These are phyloP conservation scores for Dasypus novemcinctus DNA, from an alignment of 2,113 vertebrate genomes.

Conservation along the genomic window DNA sequence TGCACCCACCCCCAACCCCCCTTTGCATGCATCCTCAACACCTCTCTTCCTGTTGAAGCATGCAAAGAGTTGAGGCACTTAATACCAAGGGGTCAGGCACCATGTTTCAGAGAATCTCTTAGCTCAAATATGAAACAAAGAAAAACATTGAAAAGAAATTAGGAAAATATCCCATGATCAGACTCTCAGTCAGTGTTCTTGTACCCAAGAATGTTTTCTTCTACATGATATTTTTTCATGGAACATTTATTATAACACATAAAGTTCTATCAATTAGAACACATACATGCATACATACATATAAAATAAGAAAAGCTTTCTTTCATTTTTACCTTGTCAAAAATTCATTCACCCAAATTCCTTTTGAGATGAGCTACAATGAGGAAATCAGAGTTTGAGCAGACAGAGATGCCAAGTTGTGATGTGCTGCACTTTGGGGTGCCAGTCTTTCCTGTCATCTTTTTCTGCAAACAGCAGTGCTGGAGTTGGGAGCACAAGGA, in stretches of 20 bases:
- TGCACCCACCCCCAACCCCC: background rate
- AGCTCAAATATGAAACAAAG: background rate
- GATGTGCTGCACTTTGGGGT: rapidly evolving
- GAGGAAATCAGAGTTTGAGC: background rate
- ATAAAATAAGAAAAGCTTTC: background rate
- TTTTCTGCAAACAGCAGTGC: background rate
- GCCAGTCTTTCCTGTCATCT: background rate
- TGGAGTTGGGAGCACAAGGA: background rate
- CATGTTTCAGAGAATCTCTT: background rate
- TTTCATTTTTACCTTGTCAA: background rate
- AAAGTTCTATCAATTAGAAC: background rate
- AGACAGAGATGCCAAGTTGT: background rate
- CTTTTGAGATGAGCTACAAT: background rate
- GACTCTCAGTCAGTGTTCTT: too few species aligned
- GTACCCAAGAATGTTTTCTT: background rate
- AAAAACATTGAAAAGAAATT: background rate
- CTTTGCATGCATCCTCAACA: too few species aligned
- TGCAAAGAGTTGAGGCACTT: background rate
- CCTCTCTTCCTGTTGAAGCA: rapidly evolving
- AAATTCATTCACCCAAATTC: background rate
- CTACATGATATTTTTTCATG: background rate
- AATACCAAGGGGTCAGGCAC: too few species aligned
- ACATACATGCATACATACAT: background rate
- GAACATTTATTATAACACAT: background rate
- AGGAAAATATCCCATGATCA: background rate